Conservation (phyloP, 64 coral and sea anemone genomes). For the Porites lutea region DNA sequence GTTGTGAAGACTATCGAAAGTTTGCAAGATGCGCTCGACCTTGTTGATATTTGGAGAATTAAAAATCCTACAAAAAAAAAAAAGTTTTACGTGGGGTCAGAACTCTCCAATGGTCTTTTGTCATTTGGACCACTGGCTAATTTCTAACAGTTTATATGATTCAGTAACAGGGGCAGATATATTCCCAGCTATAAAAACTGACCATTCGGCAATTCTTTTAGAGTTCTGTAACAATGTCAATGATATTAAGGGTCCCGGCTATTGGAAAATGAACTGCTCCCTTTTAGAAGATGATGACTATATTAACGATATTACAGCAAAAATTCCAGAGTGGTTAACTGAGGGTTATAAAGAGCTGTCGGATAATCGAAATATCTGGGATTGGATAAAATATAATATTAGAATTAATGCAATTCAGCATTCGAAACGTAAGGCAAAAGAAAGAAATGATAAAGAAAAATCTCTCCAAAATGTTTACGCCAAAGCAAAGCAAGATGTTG, state of each 20-base stretch:
- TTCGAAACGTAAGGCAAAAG: not conserved
- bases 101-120: not conserved
- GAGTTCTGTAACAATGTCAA: not conserved
- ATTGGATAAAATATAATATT: not conserved
- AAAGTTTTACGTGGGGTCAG: too few relatives aligned
- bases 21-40: not conserved
- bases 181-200: not conserved
- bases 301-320: not conserved
- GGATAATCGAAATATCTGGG: constrained; percentile 25
- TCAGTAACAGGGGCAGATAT: not conserved
- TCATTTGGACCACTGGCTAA: not conserved
- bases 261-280: constrained; percentile 38
- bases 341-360: constrained; percentile 23
- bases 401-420: not conserved
- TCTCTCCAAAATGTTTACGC: not conserved
- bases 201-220: not conserved
- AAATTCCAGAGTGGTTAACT: not conserved
- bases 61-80: not conserved
- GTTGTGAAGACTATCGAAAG: not conserved
- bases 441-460: not conserved
- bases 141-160: constrained; percentile 12
- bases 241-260: constrained; percentile 27
- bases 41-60: not conserved
- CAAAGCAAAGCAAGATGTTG: too few relatives aligned
- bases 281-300: constrained; percentile 31